Percentiles rank a stretch among this genome's conserved stretches.
Conservation (phyloP, 2,113 vertebrate species). For the Nibea albiflora region DNA sequence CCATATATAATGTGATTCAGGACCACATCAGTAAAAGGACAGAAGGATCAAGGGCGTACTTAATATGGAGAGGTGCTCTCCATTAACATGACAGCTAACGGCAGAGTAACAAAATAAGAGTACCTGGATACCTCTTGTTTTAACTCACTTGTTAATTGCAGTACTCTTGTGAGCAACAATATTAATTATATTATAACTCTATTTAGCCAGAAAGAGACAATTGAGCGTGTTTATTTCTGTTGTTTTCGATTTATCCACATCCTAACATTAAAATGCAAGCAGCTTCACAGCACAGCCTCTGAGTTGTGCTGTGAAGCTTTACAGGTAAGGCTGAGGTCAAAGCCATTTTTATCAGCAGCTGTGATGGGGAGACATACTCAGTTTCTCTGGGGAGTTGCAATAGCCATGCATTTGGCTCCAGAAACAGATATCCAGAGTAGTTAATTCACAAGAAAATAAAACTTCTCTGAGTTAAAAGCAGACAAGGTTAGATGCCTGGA, state of each 20-base stretch:
- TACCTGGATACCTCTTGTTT: background rate
- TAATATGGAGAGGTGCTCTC: slow-evolving; percentile 72
- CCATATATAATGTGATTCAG: slow-evolving; percentile 65
- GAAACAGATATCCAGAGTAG: background rate
- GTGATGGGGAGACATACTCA: background rate
- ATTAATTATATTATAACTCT: background rate
- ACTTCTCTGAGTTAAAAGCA: background rate
- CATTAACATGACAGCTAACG: slow-evolving; percentile 64
- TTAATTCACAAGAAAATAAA: background rate
- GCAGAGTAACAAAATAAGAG: slow-evolving; percentile 43
- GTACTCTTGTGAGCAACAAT: background rate
- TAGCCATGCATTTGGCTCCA: background rate
- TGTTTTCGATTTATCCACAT: background rate
- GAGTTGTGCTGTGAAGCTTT: background rate
- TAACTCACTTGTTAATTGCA: slow-evolving; percentile 9
- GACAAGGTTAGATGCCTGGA: too few species aligned
- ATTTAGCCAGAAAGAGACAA: background rate
- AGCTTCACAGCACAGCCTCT: background rate
- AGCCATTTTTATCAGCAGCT: slow-evolving; percentile 16
- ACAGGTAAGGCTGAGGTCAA: slow-evolving; percentile 2
- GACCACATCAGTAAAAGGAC: slow-evolving; percentile 59
- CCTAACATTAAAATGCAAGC: background rate
- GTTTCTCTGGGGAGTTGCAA: background rate
- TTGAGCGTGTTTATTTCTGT: background rate
- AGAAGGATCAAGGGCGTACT: slow-evolving; percentile 74